These are phyloP conservation scores for Arnoldichthys spilopterus DNA, from an alignment of 2,797 vertebrate genomes.

Conservation along the genomic window DNA sequence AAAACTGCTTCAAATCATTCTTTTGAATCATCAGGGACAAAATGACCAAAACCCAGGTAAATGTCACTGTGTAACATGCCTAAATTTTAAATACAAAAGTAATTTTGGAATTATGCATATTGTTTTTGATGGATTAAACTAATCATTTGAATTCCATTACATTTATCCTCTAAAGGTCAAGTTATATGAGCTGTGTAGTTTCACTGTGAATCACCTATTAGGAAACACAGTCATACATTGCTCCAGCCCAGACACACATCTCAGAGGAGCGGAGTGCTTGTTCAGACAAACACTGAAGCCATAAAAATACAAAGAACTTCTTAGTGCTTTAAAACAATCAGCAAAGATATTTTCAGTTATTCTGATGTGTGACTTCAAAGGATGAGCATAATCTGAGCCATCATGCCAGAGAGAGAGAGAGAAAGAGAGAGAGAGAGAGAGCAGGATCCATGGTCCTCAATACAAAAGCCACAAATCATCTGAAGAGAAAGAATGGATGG, in stretches of 20 bases:
- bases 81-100: background rate
- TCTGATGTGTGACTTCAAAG: conserved; percentile 46
- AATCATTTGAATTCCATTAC: background rate
- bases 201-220: background rate
- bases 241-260: background rate
- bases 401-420: conserved; percentile 2
- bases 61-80: background rate
- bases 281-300: background rate
- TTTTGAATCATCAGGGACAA: background rate
- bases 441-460: conserved; percentile 40
- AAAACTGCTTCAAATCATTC: background rate
- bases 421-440: background rate
- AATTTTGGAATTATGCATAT: background rate
- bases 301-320: conserved; percentile 31
- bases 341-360: conserved; percentile 44
- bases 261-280: background rate
- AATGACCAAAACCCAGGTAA: background rate
- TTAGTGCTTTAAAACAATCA: conserved; percentile 37
- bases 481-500: conserved; percentile 7
- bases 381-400: conserved; percentile 19
- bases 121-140: no score
- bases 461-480: conserved; percentile 22
- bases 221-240: conserved; percentile 2
- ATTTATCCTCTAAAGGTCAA: background rate
- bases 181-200: background rate